Base-by-base conservation (phyloP, 2,113 vertebrate genomes). In the Sinocyclocheilus rhinocerous region DNA sequence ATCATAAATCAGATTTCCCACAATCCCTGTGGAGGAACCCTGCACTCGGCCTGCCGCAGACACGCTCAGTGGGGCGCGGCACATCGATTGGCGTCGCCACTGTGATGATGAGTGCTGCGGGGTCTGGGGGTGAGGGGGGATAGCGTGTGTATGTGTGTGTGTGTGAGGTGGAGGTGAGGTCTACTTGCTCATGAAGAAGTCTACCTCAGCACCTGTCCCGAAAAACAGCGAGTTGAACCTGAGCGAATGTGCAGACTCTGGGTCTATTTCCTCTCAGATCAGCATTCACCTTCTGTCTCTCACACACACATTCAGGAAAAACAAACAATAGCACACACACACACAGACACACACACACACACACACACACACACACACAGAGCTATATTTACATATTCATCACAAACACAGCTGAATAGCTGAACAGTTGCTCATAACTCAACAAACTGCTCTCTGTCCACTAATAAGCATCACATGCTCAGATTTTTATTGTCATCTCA, bases 1-100 rank as follows among this genome's bases (percentile, higher is more conserved):
- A 90, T 95, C 93, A 96, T 95, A 96, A 95, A 95, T 96, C 95
- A 95, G 93, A 94, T 95, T 95, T 94, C 95, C 94, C 95, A 94
- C 93, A 95, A 95, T 95, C 94, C 93, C 94, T 84, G 93, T 91
- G 92, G 94, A 94, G 90, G 93, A 92, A 93, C 92, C 94, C 94
- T 89, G 87, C 87, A 84, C 92, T 92, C 92, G 93, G 93, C 93
- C 93, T 88, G 80, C 91, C 85, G 92, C 83, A 92, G 95, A 95
- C 94, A 95, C 93, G 94, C 93, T 95, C 93, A 89, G 95, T 90
- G 91, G 95, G 95, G 93, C 94, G 89, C 92, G 91, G 92, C 87
- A 92, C 94, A 95, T 96, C 95, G 94, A 95, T 96, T 95, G 94
- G 94, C 88, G 92, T 93, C 92, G 93, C 94, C 91, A 76, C 84